Base-by-base conservation (phyloP, 2,113 vertebrate genomes). In the Sturnus vulgaris region DNA sequence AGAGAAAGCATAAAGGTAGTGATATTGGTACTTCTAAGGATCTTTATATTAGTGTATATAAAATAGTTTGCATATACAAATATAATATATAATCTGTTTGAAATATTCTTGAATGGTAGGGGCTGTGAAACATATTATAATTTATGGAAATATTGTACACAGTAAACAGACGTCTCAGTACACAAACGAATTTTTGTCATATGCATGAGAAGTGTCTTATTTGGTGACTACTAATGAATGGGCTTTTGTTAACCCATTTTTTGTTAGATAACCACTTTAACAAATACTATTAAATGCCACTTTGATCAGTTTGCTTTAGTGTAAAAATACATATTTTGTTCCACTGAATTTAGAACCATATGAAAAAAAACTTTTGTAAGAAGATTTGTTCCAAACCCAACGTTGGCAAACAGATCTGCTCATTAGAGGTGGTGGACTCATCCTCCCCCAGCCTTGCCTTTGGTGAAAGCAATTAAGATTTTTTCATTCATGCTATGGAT, bases 11-110 rank as follows among this genome's bases (percentile, higher is more conserved):
- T 77, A 93, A 96, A 97, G 95, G 84, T 92, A 92, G 91, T 93
- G 91, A 95, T 95, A 92, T 87, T 92, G 93, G 93, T 96, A 92
- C 95, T 96, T 92, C 84, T 97, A 92, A 93, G 79, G 91, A 94
- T 94, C 94, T 97, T 96, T 96, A 96, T 95, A 97, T 97, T 97
- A 95, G 90, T 96, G 82, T 97, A 90, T 94, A 91, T 96, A 96
- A 97, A 96, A 95, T 96, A 84, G 65, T 93, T 97, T 96, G 76
- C 86, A 63, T 97, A 96, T 95, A 87, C 93, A 94, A 92, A 92
- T 96, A 93, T 96, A 96, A 93, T 95, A 93, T 86, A 71, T 94
- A 86, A 95, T 97, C 94, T 94, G 50, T 93, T 88, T 93, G 96
- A 97, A 91, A 53, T 93, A 94, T 78, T 96, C 95, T 97, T 93